Percentiles rank a stretch among this genome's conserved stretches.
phyloP scores from a whole-genome alignment of 2,888 invertebrate genomes.

The Macrophya alboannulata region DNA sequence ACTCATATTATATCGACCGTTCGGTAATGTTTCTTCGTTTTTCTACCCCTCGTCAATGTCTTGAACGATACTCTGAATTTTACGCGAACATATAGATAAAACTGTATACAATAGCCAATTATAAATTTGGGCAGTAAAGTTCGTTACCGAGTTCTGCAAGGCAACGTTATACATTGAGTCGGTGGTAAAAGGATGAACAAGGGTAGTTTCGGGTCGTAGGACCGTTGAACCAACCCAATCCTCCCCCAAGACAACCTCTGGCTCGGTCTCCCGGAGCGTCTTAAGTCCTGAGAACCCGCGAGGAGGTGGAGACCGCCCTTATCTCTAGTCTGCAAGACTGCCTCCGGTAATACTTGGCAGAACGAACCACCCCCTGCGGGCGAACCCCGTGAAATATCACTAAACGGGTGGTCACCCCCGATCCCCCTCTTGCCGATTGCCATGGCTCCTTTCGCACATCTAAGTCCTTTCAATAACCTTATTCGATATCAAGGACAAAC shows the following conservation, averaged over 20 bases:
- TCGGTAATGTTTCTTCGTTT: neutral
- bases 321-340: slow-evolving; percentile 80
- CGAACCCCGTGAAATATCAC: slow-evolving; percentile 78
- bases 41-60: neutral
- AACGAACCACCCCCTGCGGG: slow-evolving; percentile 67
- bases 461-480: slow-evolving; percentile 18
- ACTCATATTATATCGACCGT: neutral
- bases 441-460: slow-evolving; percentile 17
- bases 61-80: neutral
- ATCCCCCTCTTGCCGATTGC: slow-evolving; percentile 20
- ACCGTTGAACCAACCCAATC: slow-evolving; percentile 17
- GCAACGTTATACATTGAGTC: slow-evolving; percentile 14
- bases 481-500: slow-evolving; percentile 26
- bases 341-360: slow-evolving; percentile 76
- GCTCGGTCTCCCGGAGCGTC: slow-evolving; percentile 46
- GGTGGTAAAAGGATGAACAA: slow-evolving; percentile 21
- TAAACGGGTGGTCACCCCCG: slow-evolving; percentile 70
- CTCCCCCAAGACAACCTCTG: slow-evolving; percentile 31
- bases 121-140: neutral
- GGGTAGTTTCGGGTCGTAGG: slow-evolving; percentile 44
- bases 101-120: neutral
- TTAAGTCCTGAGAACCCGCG: slow-evolving; percentile 53
- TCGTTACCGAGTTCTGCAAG: neutral
- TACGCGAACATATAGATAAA: neutral
- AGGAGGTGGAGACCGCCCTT: slow-evolving; percentile 66